Conservation (phyloP, 2,113 vertebrate genomes). For the Vidua chalybeata region DNA sequence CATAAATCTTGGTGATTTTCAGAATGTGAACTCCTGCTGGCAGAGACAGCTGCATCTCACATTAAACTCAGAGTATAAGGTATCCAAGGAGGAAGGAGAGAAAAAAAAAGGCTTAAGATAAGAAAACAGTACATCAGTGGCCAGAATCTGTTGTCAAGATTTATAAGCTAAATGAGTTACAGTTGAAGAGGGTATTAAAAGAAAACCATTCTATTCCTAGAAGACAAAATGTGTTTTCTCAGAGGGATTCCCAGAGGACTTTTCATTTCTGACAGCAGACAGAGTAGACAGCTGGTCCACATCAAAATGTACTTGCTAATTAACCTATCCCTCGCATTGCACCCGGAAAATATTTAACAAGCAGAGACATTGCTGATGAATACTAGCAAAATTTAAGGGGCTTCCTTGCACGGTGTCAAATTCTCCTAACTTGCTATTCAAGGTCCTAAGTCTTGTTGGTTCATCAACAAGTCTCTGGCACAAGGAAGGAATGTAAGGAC, state of each 20-base stretch:
- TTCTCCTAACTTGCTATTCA: not conserved
- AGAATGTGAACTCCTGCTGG: constrained; percentile 48
- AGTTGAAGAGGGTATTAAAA: constrained; percentile 29
- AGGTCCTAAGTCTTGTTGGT: not conserved
- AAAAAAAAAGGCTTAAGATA: not conserved
- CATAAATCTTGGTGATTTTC: constrained; percentile 49
- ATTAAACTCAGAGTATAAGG: constrained; percentile 42
- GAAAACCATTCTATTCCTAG: constrained; percentile 40
- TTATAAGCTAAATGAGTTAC: constrained; percentile 15
- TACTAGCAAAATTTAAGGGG: not conserved
- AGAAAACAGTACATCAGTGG: constrained; percentile 28
- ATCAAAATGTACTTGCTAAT: not conserved
- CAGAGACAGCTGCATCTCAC: constrained; percentile 53
- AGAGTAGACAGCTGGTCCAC: constrained; percentile 44
- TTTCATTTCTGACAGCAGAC: constrained; percentile 16
- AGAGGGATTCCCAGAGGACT: constrained; percentile 19
- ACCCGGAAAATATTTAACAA: not conserved
- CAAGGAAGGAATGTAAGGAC: not conserved
- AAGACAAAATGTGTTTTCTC: constrained; percentile 41
- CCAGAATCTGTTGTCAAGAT: constrained; percentile 16
- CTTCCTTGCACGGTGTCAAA: not conserved
- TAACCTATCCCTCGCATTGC: not conserved
- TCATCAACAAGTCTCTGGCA: not conserved
- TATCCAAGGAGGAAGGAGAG: constrained; percentile 32
- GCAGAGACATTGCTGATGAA: not conserved